A percentile compares a stretch with the other conserved stretches of the same genome.
phyloP scores from a whole-genome alignment of 1,140 invertebrate species.

The Artemia franciscana region DNA sequence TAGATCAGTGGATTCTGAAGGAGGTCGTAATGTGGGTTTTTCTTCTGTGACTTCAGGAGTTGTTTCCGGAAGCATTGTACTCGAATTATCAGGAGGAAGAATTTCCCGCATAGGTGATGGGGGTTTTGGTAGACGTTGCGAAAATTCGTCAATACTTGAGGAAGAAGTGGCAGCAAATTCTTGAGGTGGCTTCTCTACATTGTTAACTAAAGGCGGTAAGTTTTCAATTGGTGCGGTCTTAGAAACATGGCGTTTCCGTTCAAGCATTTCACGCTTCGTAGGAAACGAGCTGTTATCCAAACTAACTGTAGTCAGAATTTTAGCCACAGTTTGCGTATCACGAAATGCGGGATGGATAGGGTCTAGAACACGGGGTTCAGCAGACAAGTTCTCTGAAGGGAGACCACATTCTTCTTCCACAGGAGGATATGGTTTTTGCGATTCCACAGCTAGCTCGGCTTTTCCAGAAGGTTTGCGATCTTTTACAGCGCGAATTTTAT shows the following conservation, averaged over 20 bases:
- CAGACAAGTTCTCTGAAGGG: no score
- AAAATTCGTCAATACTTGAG: no score
- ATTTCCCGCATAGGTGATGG: no score
- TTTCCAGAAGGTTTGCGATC: no score
- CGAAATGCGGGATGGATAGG: background rate
- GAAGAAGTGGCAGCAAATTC: background rate
- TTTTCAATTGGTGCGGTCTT: background rate
- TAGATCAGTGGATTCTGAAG: background rate
- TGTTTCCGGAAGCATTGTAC: background rate
- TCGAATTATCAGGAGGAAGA: background rate
- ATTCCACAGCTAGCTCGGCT: no score
- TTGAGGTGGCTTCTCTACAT: background rate
- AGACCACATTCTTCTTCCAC: no score
- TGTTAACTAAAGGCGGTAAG: background rate
- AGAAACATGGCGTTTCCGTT: background rate
- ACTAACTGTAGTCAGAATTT: no score
- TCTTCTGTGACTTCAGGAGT: background rate
- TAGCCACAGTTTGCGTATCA: no score
- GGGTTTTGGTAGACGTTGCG: no score
- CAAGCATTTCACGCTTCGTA: background rate
- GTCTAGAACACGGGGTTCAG: background rate
- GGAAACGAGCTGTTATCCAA: no score
- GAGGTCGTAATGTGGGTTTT: background rate
- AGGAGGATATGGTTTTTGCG: no score
- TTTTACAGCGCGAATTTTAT: no score